phyloP scores from a whole-genome alignment of 2,797 vertebrate species.

The Morus bassanus region DNA sequence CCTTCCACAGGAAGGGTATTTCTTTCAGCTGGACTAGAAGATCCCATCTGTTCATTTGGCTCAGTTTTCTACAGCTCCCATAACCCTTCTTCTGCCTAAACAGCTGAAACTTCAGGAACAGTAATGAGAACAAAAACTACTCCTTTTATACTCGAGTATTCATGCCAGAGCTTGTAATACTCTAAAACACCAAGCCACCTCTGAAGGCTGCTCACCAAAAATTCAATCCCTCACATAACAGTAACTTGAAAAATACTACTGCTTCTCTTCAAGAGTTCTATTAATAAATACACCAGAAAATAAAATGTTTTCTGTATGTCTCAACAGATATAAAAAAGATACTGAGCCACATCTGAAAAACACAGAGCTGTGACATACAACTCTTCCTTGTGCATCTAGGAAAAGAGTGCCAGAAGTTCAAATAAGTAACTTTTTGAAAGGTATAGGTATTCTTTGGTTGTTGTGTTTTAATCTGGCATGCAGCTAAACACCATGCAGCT shows the following conservation, averaged over 20 bases:
- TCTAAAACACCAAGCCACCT: neutral
- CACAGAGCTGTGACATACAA: neutral
- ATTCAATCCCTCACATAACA: neutral
- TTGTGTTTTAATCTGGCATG: too few species aligned
- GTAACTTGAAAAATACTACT: neutral
- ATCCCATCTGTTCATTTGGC: neutral
- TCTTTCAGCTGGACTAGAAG: neutral
- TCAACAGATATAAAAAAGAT: neutral
- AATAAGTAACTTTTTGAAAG: neutral
- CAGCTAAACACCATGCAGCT: too few species aligned
- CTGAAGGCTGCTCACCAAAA: neutral
- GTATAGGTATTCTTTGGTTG: neutral
- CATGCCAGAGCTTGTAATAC: neutral
- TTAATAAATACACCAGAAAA: neutral
- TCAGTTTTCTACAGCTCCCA: neutral
- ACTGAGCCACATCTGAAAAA: neutral
- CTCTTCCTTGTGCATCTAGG: neutral
- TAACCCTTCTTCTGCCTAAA: neutral
- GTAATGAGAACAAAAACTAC: neutral
- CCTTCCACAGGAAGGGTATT: neutral
- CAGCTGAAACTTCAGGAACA: neutral
- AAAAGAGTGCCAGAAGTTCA: neutral
- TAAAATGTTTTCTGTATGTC: neutral
- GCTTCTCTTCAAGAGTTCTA: neutral
- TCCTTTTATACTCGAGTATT: neutral